Evolutionary conservation across 1,140 invertebrate species (phyloP).

Genomic region (Eriosoma lanigerum): DNA sequence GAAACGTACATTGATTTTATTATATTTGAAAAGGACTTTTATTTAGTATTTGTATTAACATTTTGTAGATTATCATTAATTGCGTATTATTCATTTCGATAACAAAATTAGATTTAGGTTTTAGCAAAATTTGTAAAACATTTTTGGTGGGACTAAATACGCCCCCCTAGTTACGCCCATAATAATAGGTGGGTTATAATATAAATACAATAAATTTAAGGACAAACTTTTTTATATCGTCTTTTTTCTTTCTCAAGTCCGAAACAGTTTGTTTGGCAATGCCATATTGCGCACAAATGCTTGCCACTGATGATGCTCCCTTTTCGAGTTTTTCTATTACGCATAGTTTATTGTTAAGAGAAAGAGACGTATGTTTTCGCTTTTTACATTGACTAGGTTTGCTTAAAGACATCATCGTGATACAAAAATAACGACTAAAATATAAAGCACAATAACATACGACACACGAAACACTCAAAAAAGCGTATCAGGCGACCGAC

Average conservation of each 20-base stretch:
- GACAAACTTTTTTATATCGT: conserved; percentile 25
- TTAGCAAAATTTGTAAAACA: too few relatives aligned
- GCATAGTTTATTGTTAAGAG: conserved; percentile 19
- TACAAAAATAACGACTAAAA: conserved; percentile 9
- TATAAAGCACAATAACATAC: neutral
- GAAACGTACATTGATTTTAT: too few relatives aligned
- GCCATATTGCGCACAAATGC: conserved; percentile 34
- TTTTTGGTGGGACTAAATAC: too few relatives aligned
- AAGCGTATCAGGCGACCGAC: conserved; percentile 1
- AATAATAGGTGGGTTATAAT: too few relatives aligned
- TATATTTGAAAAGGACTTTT: too few relatives aligned
- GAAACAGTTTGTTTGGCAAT: conserved; percentile 3
- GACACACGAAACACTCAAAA: neutral
- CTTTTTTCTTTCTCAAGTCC: conserved; percentile 9
- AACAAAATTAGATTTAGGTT: too few relatives aligned
- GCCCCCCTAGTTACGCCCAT: too few relatives aligned
- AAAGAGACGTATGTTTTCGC: neutral
- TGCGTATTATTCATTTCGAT: too few relatives aligned
- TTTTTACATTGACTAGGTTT: conserved; percentile 29
- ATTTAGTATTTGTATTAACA: too few relatives aligned
- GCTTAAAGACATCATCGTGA: neutral
- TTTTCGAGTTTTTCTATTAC: conserved; percentile 13
- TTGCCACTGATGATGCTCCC: conserved; percentile 4
- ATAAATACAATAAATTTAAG: conserved; percentile 10
- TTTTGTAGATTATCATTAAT: too few relatives aligned